Conservation (phyloP, 1,140 invertebrate genomes). For the Trichonephila inaurata region DNA sequence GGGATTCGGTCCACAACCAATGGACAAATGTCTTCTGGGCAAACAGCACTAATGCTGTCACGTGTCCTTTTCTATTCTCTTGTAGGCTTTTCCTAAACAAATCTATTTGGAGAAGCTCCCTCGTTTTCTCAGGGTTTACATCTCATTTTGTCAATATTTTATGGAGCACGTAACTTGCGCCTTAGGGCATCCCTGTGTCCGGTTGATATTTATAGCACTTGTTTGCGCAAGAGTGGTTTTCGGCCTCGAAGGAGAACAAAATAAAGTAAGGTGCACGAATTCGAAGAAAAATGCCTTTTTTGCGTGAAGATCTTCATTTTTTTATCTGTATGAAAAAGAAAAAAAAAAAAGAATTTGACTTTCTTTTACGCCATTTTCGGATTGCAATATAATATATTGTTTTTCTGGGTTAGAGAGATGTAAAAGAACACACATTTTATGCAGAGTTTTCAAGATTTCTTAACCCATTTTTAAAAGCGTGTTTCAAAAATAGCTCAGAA, state of each 20-base stretch:
- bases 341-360: neutral
- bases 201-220: conserved; percentile 27
- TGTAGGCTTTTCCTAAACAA: neutral
- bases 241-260: neutral
- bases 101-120: conserved; percentile 26
- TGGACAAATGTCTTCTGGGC: neutral
- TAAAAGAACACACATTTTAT: neutral
- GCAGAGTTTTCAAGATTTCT: neutral
- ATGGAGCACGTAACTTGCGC: conserved; percentile 3
- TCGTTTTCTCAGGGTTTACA: neutral
- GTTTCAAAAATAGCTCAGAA: too few relatives aligned
- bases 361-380: neutral
- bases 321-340: neutral
- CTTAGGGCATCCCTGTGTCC: conserved; percentile 4
- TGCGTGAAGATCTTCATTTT: neutral
- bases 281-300: conserved; percentile 2
- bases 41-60: neutral
- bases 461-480: too few relatives aligned
- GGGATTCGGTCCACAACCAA: neutral
- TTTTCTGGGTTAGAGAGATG: neutral
- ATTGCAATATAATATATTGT: neutral
- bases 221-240: conserved; percentile 20
- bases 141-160: conserved; percentile 30
- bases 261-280: conserved; percentile 5
- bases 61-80: neutral